Base-by-base conservation (phyloP, 2,113 vertebrate genomes). In the Oreochromis tanganicae region DNA sequence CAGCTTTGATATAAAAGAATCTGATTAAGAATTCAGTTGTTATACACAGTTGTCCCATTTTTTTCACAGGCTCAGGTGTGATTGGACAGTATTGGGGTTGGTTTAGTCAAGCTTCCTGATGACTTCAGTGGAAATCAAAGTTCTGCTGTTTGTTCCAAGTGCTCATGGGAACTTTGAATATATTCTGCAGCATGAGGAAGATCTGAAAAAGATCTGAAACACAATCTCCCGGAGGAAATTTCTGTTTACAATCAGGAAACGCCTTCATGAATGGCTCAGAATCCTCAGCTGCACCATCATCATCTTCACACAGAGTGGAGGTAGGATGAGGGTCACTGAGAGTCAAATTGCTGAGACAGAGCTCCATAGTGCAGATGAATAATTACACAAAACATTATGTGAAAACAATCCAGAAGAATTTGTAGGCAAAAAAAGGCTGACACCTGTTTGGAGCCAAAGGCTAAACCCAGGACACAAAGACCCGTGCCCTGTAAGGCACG, bases 401-500 rank as follows among this genome's bases (percentile, higher is more conserved):
- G 66, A 71, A 71, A 71, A 38, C 17, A 71, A 43, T 24, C 66
- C n/a, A 43, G 66, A 43, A 71, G 66, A 43, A 11, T 71, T 71
- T 71, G 66, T 43, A 71, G 66, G 66, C 38, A 71, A 43, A 43
- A 41, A 14, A n/a, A 43, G 38, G 12, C 24, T 71, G 5, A 24
- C 41, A 71, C 66, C 38, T 16, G 38, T 24, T 24, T 71, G 38
- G n/a, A 71, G 11, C 66, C 66, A 41, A 41, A 71, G 66, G 24
- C 36, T 9, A 71, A 43, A 24, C 38, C 12, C n/a, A 71, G 66
- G 66, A 24, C 38, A 43, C 66, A 43, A 71, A 71, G 36, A 43
- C 5, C 21, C 1, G 2, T 16, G n/a, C 0, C 3, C 2, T 43
- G 12, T 0, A 71, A 43, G 66, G 38, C 12, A 43, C 36, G 9